Percentiles rank a stretch among this genome's conserved stretches.
These are phyloP conservation scores for Zaprionus gabonicus DNA, from an alignment of 1,140 invertebrate species.

Conservation along the genomic window DNA sequence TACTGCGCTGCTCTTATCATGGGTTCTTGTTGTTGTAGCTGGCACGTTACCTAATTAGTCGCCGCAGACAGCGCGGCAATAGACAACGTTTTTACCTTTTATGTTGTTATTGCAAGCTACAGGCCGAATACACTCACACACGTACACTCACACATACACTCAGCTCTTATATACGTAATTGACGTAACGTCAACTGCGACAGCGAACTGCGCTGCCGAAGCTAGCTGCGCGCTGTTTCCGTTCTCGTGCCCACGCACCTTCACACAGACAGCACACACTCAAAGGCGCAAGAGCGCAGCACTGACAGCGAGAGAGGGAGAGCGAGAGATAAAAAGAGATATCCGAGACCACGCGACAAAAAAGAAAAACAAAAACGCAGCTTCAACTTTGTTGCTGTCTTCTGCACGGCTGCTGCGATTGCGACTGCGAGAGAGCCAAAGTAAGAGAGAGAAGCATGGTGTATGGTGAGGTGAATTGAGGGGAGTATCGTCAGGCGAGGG, in stretches of 20 bases:
- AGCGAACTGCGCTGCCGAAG: slow-evolving; percentile 36
- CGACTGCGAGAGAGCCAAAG: not conserved
- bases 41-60: slow-evolving; percentile 83
- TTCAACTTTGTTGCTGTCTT: slow-evolving; percentile 29
- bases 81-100: slow-evolving; percentile 75
- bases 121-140: slow-evolving; percentile 38
- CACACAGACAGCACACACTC: slow-evolving; percentile 19
- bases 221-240: slow-evolving; percentile 67
- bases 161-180: slow-evolving; percentile 48
- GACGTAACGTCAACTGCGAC: slow-evolving; percentile 65
- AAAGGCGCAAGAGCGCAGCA: not conserved
- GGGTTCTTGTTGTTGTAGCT: slow-evolving; percentile 62
- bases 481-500: slow-evolving; percentile 28
- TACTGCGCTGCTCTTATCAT: slow-evolving; percentile 73
- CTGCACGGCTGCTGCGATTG: not conserved
- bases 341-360: slow-evolving; percentile 51
- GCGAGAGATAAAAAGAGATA: slow-evolving; percentile 8
- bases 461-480: slow-evolving; percentile 23
- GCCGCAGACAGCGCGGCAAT: slow-evolving; percentile 80
- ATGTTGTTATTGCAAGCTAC: slow-evolving; percentile 48
- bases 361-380: slow-evolving; percentile 38
- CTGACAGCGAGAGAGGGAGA: slow-evolving; percentile 2
- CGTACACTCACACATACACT: slow-evolving; percentile 3
- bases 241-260: slow-evolving; percentile 74
- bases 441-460: not conserved